Evolutionary conservation across 2,888 invertebrate species (phyloP).

Genomic region (Synergus laeviventris): DNA sequence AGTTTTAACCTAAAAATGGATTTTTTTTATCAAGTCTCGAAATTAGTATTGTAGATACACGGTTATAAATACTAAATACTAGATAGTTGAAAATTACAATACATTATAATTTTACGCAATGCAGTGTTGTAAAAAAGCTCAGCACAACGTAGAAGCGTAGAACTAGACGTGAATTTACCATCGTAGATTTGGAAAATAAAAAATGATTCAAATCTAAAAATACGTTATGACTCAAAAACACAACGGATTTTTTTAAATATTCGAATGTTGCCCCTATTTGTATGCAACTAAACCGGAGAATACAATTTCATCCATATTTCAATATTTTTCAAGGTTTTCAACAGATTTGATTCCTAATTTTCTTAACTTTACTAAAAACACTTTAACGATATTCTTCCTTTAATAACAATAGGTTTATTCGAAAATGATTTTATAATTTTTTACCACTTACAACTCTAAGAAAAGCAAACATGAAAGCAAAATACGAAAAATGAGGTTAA

Average conservation of each 20-base stretch:
- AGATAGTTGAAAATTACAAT: no score
- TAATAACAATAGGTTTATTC: background rate
- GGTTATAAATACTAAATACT: no score
- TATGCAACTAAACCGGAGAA: background rate
- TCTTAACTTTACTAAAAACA: background rate
- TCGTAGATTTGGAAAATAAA: no score
- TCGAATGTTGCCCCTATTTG: background rate
- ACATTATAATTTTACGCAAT: no score
- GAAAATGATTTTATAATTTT: background rate
- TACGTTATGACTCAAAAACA: no score
- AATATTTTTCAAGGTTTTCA: no score
- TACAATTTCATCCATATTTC: no score
- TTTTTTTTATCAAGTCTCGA: background rate
- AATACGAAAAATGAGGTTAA: slow-evolving; percentile 60
- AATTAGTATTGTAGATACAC: background rate
- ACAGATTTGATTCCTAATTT: no score
- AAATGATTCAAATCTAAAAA: no score
- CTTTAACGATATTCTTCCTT: background rate
- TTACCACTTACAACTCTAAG: background rate
- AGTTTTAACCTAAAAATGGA: background rate
- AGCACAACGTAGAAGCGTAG: no score
- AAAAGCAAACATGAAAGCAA: slow-evolving; percentile 9
- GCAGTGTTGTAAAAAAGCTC: no score
- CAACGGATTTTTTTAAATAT: background rate
- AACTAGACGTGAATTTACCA: no score